Evolutionary conservation across 2,797 vertebrate genomes (phyloP).

Genomic region (Danio tinwini): DNA sequence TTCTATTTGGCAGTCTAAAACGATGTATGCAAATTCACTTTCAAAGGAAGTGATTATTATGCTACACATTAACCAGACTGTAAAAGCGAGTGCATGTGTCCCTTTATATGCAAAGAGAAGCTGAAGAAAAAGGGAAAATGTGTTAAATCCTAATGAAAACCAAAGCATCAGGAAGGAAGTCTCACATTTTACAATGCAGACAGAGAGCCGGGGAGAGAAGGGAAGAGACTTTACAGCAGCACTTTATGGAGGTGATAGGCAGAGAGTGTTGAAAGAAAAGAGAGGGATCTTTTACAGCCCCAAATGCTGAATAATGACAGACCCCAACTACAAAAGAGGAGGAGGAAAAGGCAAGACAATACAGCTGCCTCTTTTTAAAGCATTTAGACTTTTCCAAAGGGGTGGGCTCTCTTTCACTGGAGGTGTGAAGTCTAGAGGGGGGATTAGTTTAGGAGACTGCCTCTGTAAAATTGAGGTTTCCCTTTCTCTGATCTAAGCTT

Average conservation of each 20-base stretch:
- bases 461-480: conserved; percentile 21
- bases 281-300: conserved; percentile 65
- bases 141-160: conserved; percentile 71
- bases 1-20: not conserved
- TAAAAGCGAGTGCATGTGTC: not conserved
- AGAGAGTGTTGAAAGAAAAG: conserved; percentile 64
- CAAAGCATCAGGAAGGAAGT: conserved; percentile 75
- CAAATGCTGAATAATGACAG: conserved; percentile 68
- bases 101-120: conserved; percentile 28
- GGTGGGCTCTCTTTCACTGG: conserved; percentile 41
- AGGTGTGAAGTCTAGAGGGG: conserved; percentile 53
- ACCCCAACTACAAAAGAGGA: conserved; percentile 69
- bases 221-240: conserved; percentile 62
- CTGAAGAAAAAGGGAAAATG: conserved; percentile 59
- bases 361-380: conserved; percentile 54
- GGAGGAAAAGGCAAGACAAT: conserved; percentile 56
- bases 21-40: not conserved
- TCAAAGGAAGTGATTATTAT: conserved; percentile 55
- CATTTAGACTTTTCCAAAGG: conserved; percentile 44
- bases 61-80: conserved; percentile 62
- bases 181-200: conserved; percentile 67
- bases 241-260: conserved; percentile 74
- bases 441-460: not conserved
- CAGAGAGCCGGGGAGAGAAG: conserved; percentile 51
- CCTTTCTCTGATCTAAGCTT: conserved; percentile 18